Base-by-base conservation (phyloP, 2,888 invertebrate genomes). In the Xylota sylvarum region DNA sequence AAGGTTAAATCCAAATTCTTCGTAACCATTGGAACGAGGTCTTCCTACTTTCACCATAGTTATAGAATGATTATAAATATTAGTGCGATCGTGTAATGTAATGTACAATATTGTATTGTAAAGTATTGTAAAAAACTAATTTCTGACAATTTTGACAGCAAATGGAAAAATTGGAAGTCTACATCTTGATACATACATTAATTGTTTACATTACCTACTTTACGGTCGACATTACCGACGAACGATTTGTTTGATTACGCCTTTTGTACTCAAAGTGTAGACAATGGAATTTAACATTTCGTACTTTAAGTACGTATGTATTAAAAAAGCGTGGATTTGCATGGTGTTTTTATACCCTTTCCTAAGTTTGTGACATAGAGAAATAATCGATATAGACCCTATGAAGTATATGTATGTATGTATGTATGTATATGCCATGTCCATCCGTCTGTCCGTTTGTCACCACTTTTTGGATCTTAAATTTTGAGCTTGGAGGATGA, bases 1-100 rank as follows among this genome's bases (percentile, higher is more conserved):
- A 32, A 78, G 32, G 9, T 60, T 78, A 9, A 78, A 78, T 0
- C 78, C 78, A 52, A 78, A 70, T 10, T 69, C 69, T 2, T 50
- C 50, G 5, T 78, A 78, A 17, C 52, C 70, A 14, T 60, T 30
- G 1, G 62, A 46, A 5, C 62, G 62, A 4, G 27, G 62, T 46
- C 30, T 43, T 30, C 17, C 14, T 4, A 64, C 4, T 64, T 64
- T 64, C 17, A 46, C 30, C 35, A 58, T 37, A 37, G 5, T 12
- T 2, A 12, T 3, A 1, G 3, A 23, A 23, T 23, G 23, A 23
- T 2, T 23, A 23, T 23, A n/a, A n/a, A n/a, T 23, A 23, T 23
- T 23, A 2, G 3, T 23, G 23, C 2, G 23, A 23, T 23, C 23
- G 23, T 37, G 37, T 12, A 35, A 35, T 35, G 6, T 35, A 43